These are phyloP conservation scores for Telenomus remus DNA, from an alignment of 1,140 invertebrate genomes.

Conservation along the genomic window DNA sequence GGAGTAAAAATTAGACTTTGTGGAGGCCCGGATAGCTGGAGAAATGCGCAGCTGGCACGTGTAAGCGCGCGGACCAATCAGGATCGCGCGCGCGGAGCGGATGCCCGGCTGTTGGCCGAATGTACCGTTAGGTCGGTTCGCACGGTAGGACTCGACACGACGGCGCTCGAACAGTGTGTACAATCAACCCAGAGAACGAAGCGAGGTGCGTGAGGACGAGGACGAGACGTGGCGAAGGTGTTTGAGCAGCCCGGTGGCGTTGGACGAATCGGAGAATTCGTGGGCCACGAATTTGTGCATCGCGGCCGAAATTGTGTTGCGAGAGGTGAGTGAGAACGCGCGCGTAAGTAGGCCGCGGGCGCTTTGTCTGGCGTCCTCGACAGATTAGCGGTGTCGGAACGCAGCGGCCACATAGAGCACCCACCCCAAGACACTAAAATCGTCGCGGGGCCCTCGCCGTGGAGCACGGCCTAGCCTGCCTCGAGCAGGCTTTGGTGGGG, in stretches of 20 bases:
- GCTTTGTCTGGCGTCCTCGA: neutral
- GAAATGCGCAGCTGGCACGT: slow-evolving; percentile 8
- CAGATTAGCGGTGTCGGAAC: slow-evolving; percentile 21
- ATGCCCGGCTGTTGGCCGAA: slow-evolving; percentile 34
- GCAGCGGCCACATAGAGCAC: slow-evolving; percentile 70
- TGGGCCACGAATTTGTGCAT: neutral
- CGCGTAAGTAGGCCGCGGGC: slow-evolving; percentile 27
- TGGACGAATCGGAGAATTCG: neutral
- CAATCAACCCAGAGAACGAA: slow-evolving; percentile 24
- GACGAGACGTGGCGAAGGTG: no score
- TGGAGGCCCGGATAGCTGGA: neutral
- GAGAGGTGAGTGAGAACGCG: neutral
- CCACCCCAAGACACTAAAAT: slow-evolving; percentile 76
- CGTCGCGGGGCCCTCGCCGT: slow-evolving; percentile 74
- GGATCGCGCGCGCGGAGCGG: slow-evolving; percentile 14
- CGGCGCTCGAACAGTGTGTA: slow-evolving; percentile 36
- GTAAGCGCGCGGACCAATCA: slow-evolving; percentile 22
- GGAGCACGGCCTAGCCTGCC: slow-evolving; percentile 69
- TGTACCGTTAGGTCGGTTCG: slow-evolving; percentile 49
- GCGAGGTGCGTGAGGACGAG: slow-evolving; percentile 6
- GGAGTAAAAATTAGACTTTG: neutral
- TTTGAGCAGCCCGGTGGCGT: neutral
- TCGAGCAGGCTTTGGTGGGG: slow-evolving; percentile 72
- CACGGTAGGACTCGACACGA: slow-evolving; percentile 29
- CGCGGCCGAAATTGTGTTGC: neutral